Conservation (phyloP, 2,888 invertebrate species). For the Scaptomyza parva region DNA sequence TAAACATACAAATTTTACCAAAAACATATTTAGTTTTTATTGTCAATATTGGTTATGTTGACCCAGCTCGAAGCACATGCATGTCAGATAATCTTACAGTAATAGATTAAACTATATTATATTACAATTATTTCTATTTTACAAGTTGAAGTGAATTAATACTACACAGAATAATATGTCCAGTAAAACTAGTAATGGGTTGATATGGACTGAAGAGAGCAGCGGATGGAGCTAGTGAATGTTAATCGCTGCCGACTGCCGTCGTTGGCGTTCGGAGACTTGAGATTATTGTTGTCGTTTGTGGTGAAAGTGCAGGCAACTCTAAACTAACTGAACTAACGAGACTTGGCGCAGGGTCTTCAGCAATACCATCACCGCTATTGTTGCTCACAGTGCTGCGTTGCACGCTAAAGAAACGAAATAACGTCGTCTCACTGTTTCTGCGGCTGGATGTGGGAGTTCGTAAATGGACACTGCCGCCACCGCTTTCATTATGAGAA, state of each 20-base stretch:
- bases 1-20: background rate
- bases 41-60: slow-evolving; percentile 37
- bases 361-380: slow-evolving; percentile 20
- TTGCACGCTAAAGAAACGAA: slow-evolving; percentile 83
- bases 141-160: slow-evolving; percentile 28
- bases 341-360: slow-evolving; percentile 6
- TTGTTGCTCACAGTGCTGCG: slow-evolving; percentile 36
- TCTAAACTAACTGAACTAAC: slow-evolving; percentile 2
- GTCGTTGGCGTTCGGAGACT: slow-evolving; percentile 49
- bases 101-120: slow-evolving; percentile 12
- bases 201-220: background rate
- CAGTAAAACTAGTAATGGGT: slow-evolving; percentile 13
- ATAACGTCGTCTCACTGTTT: slow-evolving; percentile 83
- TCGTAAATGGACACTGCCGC: slow-evolving; percentile 59
- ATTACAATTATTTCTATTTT: slow-evolving; percentile 34
- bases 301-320: slow-evolving; percentile 6
- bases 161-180: slow-evolving; percentile 29
- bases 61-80: slow-evolving; percentile 55
- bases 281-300: slow-evolving; percentile 8
- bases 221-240: background rate
- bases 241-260: slow-evolving; percentile 65
- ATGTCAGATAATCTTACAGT: slow-evolving; percentile 39
- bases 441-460: slow-evolving; percentile 83
- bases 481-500: slow-evolving; percentile 68
- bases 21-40: slow-evolving; percentile 12